Evolutionary conservation across 2,113 vertebrate species (phyloP).

Genomic region (Hemibagrus wyckioides): DNA sequence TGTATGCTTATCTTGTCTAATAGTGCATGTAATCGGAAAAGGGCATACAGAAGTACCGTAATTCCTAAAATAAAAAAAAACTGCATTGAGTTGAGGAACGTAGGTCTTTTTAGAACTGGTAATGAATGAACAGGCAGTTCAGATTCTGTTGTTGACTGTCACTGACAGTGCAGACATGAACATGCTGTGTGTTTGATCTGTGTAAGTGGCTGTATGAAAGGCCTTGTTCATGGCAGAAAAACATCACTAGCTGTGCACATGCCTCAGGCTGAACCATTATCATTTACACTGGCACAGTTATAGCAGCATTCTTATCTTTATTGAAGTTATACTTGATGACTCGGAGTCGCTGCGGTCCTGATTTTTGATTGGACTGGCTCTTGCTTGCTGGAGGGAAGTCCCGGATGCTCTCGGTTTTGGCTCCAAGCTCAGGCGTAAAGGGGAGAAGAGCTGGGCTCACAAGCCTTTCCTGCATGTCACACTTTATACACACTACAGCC

Average conservation of each 20-base stretch:
- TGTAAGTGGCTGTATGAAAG: conserved; percentile 11
- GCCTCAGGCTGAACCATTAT: conserved; percentile 16
- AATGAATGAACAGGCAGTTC: background rate
- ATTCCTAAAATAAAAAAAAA: background rate
- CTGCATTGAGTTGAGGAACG: background rate
- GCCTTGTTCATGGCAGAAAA: background rate
- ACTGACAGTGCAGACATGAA: background rate
- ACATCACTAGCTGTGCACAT: background rate
- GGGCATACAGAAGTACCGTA: background rate
- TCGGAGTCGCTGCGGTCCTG: conserved; percentile 67
- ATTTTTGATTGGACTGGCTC: conserved; percentile 67
- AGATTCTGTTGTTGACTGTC: background rate
- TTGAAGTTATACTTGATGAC: conserved; percentile 72
- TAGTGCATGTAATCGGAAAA: too few relatives aligned
- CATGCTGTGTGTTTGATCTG: conserved; percentile 30
- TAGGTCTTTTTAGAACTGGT: background rate
- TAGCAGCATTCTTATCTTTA: background rate
- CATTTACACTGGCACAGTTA: background rate
- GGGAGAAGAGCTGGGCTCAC: conserved; percentile 85
- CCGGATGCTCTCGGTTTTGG: conserved; percentile 70
- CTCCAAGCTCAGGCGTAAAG: conserved; percentile 62
- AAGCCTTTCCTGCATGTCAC: conserved; percentile 88
- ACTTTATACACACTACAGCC: conserved; percentile 85
- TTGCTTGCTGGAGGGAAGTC: conserved; percentile 73
- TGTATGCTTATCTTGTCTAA: background rate